These are phyloP conservation scores for Parapristionchus giblindavisi DNA, from an alignment of 2,888 invertebrate species.

Conservation along the genomic window DNA sequence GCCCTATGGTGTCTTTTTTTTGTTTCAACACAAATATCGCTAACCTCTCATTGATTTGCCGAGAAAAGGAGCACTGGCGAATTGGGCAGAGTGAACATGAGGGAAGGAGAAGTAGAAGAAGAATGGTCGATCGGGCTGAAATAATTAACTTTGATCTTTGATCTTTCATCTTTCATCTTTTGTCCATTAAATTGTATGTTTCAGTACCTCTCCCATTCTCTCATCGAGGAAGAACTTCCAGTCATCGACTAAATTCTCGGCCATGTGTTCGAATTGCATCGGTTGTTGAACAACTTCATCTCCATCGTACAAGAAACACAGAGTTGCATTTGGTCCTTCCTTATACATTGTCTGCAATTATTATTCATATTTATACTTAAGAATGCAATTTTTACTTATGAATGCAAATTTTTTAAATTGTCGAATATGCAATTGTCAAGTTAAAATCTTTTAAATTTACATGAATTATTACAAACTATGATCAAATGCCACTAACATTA, in stretches of 20 bases:
- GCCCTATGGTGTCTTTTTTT: too few species aligned
- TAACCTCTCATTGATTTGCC: slow-evolving; percentile 71
- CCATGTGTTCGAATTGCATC: slow-evolving; percentile 71
- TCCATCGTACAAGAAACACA: slow-evolving; percentile 59
- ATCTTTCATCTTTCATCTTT: neutral
- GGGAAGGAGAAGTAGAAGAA: slow-evolving; percentile 72
- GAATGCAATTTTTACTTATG: neutral
- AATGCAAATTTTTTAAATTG: too few species aligned
- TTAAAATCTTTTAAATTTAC: too few species aligned
- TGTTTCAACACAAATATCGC: too few species aligned
- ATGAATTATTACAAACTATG: too few species aligned
- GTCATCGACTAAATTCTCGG: slow-evolving; percentile 69
- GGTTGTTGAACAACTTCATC: slow-evolving; percentile 73
- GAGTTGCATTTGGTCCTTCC: slow-evolving; percentile 50
- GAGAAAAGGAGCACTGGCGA: slow-evolving; percentile 74
- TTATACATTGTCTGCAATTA: slow-evolving; percentile 48
- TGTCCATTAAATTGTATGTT: too few species aligned
- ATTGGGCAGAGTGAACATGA: slow-evolving; percentile 80
- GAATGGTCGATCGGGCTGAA: slow-evolving; percentile 70
- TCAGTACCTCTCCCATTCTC: slow-evolving; percentile 42
- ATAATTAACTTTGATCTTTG: neutral
- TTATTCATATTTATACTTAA: neutral
- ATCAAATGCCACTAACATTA: too few species aligned
- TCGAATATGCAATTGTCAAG: too few species aligned
- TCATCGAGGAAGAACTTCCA: slow-evolving; percentile 62